A percentile compares a stretch with the other conserved stretches of the same genome.
phyloP scores from a whole-genome alignment of 2,797 vertebrate species.

The Aplochiton taeniatus region DNA sequence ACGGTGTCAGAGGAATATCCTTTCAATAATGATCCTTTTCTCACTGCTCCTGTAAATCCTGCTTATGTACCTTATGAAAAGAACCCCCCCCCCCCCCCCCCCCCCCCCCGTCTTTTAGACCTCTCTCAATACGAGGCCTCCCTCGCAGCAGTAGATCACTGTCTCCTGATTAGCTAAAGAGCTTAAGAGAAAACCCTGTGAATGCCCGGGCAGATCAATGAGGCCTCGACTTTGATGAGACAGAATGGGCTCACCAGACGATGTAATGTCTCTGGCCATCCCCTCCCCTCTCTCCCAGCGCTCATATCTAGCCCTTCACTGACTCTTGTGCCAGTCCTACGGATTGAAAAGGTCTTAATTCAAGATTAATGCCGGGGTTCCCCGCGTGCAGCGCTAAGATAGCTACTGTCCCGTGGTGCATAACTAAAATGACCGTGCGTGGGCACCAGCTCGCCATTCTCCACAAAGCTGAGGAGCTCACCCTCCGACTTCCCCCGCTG shows the following conservation, averaged over 20 bases:
- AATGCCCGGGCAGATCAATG: constrained; percentile 35
- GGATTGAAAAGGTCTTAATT: constrained; percentile 73
- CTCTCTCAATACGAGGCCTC: constrained; percentile 8
- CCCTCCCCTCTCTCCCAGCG: constrained; percentile 25
- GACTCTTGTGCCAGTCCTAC: constrained; percentile 50
- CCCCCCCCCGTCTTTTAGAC: not conserved
- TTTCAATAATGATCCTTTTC: not conserved
- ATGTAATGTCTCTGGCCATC: constrained; percentile 27
- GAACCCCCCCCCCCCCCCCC: not conserved
- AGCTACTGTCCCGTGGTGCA: constrained; percentile 60
- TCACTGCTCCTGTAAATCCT: not conserved
- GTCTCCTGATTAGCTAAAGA: constrained; percentile 33
- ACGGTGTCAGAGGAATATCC: constrained; percentile 2
- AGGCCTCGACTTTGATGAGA: constrained; percentile 57
- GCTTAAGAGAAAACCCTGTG: constrained; percentile 16
- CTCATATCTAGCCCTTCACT: constrained; percentile 47
- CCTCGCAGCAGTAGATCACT: constrained; percentile 22
- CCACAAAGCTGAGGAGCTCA: constrained; percentile 59
- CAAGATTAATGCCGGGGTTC: constrained; percentile 74
- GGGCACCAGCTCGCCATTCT: constrained; percentile 47
- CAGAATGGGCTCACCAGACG: constrained; percentile 53
- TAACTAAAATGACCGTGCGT: constrained; percentile 53
- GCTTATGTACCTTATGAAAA: constrained; percentile 17
- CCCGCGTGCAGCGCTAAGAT: constrained; percentile 60
- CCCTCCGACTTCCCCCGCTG: constrained; percentile 45